Conservation (phyloP, 53 echinoderm and acorn worm species). For the Holothuria leucospilota region DNA sequence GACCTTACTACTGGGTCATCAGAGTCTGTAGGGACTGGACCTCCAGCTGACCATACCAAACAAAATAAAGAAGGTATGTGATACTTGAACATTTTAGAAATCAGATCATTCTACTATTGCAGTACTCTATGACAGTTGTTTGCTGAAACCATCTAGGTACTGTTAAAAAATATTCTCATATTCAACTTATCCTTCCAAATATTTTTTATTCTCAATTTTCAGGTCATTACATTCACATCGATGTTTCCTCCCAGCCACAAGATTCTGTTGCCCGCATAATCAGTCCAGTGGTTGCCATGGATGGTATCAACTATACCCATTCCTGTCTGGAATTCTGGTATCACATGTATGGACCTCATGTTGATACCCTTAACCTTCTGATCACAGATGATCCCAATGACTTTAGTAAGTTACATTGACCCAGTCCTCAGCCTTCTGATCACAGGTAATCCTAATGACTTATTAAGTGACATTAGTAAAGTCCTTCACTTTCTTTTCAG, state of each 20-base stretch:
- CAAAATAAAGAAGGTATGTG: conserved; percentile 34
- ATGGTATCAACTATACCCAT: conserved; percentile 41
- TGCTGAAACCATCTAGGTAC: no score
- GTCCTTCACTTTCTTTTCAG: no score
- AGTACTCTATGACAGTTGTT: no score
- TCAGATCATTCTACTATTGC: no score
- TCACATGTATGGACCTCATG: conserved; percentile 78
- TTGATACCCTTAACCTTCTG: conserved; percentile 62
- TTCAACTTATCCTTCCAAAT: no score
- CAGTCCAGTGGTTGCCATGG: conserved; percentile 45
- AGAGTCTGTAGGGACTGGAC: conserved; percentile 59
- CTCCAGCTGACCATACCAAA: conserved; percentile 72
- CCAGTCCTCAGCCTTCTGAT: no score
- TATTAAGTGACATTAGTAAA: no score
- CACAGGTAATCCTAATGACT: no score
- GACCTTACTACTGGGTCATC: conserved; percentile 42
- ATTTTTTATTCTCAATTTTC: neutral
- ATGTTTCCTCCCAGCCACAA: conserved; percentile 49
- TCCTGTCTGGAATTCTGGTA: conserved; percentile 85
- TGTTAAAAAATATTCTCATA: no score
- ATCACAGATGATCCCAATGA: neutral
- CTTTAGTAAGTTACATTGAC: conserved; percentile 2
- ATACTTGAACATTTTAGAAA: no score
- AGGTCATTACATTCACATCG: conserved; percentile 81
- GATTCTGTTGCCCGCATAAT: conserved; percentile 36